Percentiles rank a stretch among this genome's conserved stretches.
Conservation (phyloP, 2,797 vertebrate species). For the Sebastolobus alascanus region DNA sequence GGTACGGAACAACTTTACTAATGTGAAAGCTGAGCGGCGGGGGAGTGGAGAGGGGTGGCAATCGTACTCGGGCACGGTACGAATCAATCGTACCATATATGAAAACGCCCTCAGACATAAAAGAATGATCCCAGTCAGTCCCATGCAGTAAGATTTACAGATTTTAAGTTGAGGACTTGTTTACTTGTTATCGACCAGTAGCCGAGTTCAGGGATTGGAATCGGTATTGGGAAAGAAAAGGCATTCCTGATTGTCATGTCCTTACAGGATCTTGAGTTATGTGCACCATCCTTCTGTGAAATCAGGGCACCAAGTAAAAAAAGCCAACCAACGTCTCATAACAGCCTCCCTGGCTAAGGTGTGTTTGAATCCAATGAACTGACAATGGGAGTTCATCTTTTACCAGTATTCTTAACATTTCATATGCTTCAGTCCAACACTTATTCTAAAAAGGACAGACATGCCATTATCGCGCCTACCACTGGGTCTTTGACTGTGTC, state of each 20-base stretch:
- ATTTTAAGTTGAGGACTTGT: not conserved
- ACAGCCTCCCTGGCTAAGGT: not conserved
- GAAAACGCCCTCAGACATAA: not conserved
- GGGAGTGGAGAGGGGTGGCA: too few species aligned
- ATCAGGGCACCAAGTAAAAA: not conserved
- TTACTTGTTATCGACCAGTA: not conserved
- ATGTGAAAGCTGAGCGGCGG: too few species aligned
- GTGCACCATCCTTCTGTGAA: not conserved
- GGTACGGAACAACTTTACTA: too few species aligned
- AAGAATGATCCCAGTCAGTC: not conserved
- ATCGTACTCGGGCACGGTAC: too few species aligned
- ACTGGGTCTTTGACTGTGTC: constrained; percentile 99
- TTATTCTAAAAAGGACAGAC: not conserved
- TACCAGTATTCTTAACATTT: not conserved
- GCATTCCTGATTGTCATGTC: not conserved
- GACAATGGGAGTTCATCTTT: not conserved
- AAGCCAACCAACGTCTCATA: not conserved
- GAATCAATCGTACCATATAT: too few species aligned
- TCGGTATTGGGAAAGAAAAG: not conserved
- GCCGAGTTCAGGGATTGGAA: not conserved
- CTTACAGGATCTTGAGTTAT: not conserved
- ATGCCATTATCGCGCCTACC: constrained; percentile 80
- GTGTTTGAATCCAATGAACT: not conserved
- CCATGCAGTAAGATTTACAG: not conserved
- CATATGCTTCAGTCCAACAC: not conserved